Percentiles rank a stretch among this genome's conserved stretches.
Conservation (phyloP, 2,113 vertebrate species). For the Heteronetta atricapilla region DNA sequence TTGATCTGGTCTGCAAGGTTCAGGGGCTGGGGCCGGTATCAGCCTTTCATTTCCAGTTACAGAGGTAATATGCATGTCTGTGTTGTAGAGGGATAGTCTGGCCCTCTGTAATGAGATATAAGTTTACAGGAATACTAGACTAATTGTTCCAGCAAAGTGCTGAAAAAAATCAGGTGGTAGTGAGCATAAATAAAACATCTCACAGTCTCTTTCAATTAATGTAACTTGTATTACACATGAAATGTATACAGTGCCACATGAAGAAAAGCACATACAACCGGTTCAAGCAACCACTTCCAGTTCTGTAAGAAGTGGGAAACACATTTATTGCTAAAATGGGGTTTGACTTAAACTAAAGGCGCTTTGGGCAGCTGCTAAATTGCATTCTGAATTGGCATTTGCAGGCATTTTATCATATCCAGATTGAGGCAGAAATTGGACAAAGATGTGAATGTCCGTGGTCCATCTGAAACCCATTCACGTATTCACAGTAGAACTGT, state of each 20-base stretch:
- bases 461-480: slow-evolving; percentile 39
- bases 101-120: background rate
- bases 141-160: slow-evolving; percentile 10
- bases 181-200: background rate
- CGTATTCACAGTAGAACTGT: background rate
- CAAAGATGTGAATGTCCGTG: slow-evolving; percentile 21
- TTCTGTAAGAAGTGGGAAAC: slow-evolving; percentile 8
- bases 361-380: slow-evolving; percentile 15
- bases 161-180: slow-evolving; percentile 1
- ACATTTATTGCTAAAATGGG: slow-evolving; percentile 12
- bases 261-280: slow-evolving; percentile 26
- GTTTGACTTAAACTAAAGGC: slow-evolving; percentile 2
- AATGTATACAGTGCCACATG: slow-evolving; percentile 37
- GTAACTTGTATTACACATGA: slow-evolving; percentile 9
- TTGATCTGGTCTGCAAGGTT: background rate
- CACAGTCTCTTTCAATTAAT: slow-evolving; percentile 30
- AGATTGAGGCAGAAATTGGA: slow-evolving; percentile 40
- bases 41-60: background rate
- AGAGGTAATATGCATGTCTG: background rate
- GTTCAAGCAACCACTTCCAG: background rate
- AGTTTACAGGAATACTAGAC: background rate
- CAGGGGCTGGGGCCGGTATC: background rate
- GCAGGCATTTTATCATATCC: slow-evolving; percentile 32
- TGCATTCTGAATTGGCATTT: slow-evolving; percentile 11
- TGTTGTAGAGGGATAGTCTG: background rate